Evolutionary conservation across 2,888 invertebrate genomes (phyloP), one percentile per base, ranked within the genome.

Genomic region (Ectropis crepuscularia): DNA sequence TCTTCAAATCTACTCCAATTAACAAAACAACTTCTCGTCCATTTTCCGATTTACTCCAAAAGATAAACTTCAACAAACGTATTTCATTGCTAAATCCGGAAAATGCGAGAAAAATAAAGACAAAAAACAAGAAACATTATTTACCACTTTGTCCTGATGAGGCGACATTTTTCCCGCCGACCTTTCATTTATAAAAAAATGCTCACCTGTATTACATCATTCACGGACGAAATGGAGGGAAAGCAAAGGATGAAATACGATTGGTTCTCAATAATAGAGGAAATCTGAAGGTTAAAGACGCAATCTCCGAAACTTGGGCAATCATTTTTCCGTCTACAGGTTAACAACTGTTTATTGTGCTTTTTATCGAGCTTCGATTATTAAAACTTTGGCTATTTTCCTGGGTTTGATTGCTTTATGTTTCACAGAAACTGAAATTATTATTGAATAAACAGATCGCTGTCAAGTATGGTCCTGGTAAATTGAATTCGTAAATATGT

Each of bases 231-330:
- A 72, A 70, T 68, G 66, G 65, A 51, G 68, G 63, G 69, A 70
- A 66, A 69, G 72, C 65, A 72, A 70, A 68, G 68, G 70, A 70
- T 72, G 70, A 72, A 70, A 72, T 70, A 70, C 68, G 69, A 70
- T 72, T 72, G 66, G 68, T 69, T 65, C 57, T 61, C 60, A 70
- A 70, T 70, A 70, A 70, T 67, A 68, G 65, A 57, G 66, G 65
- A 67, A 68, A 68, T 66, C 66, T 68, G 60, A 65, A 69, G 65
- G 66, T 69, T 68, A 66, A 69, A 70, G 63, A 65, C 64, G 63
- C 69, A 67, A 70, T 70, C 64, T 61, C 55, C 59, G 47, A 67
- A 63, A 57, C 63, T 68, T 65, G 61, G 68, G 60, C 68, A 72
- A 69, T 66, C 61, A 59, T 54, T 68, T 70, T 61, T 37, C 54